Evolutionary conservation across 1,140 invertebrate genomes (phyloP), one percentile per base, ranked within the genome.

Genomic region (Ylistrum balloti): DNA sequence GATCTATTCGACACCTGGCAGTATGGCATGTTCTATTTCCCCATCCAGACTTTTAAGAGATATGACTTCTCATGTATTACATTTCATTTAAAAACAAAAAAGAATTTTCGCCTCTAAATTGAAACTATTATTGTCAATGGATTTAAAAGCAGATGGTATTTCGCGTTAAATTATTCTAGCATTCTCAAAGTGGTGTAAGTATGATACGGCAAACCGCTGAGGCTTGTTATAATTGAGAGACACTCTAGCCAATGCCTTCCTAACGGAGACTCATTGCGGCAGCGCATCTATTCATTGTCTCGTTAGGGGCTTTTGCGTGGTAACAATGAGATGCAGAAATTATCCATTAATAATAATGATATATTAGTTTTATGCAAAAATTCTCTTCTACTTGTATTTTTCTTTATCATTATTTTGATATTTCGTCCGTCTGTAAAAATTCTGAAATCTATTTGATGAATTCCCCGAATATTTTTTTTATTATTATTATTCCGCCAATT

Each of bases 91-190:
- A 74, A n/a, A 74, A n/a, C n/a, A n/a, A 28, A 74, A 74, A 74
- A 74, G n/a, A 28, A 74, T n/a, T 74, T 74, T 74, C 56, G 56
- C 56, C 56, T 74, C 56, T 74, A 7, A 74, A n/a, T 74, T 74
- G 56, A 74, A 74, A 74, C 56, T 28, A 74, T 74, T 28, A 74
- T 74, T 74, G 28, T 74, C 56, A 74, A 74, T 74, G n/a, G 56
- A 74, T 74, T 74, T 74, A 74, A 45, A 74, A 74, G 56, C 56
- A 74, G 56, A 74, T 74, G 56, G 56, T 74, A 74, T 74, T 74
- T 74, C 56, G 56, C 28, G n/a, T 74, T 74, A 74, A 11, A 74
- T 74, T 22, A 74, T 28, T 74, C 3, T 74, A 74, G 1, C 56
- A 74, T 74, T n/a, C 56, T 74, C 22, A 9, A 13, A 45, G 56